These are phyloP conservation scores for Poliocrania exsul DNA, from an alignment of 2,797 vertebrate species.

Conservation along the genomic window DNA sequence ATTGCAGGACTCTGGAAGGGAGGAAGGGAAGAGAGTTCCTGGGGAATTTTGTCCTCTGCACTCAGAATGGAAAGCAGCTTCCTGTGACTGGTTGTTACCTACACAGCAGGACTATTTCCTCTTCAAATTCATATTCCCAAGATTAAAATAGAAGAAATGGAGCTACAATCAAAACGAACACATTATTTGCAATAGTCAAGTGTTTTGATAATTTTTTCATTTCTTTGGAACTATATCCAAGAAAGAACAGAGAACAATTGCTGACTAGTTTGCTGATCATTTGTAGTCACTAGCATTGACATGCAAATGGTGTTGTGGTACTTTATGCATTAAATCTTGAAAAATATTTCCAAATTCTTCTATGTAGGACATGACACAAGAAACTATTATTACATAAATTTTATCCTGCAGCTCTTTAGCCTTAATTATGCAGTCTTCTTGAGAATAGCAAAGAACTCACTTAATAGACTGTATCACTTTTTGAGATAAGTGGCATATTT, in stretches of 20 bases:
- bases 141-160: neutral
- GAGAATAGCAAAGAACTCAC: constrained; percentile 16
- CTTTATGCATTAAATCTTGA: neutral
- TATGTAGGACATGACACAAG: constrained; percentile 10
- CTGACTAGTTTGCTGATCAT: neutral
- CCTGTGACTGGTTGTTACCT: neutral
- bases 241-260: neutral
- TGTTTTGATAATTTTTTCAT: neutral
- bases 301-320: neutral
- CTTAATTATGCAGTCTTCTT: constrained; percentile 51
- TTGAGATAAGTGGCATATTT: constrained; percentile 54
- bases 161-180: neutral
- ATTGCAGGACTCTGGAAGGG: neutral
- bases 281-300: neutral
- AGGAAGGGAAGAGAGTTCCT: neutral
- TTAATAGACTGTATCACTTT: constrained; percentile 45
- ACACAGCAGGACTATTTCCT: neutral
- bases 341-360: constrained; percentile 8
- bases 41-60: neutral
- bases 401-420: constrained; percentile 51
- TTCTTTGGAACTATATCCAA: neutral
- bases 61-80: neutral
- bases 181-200: neutral
- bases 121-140: neutral
- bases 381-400: constrained; percentile 42